Base-by-base conservation (phyloP, 2,113 vertebrate species). In the Caranx ignobilis region DNA sequence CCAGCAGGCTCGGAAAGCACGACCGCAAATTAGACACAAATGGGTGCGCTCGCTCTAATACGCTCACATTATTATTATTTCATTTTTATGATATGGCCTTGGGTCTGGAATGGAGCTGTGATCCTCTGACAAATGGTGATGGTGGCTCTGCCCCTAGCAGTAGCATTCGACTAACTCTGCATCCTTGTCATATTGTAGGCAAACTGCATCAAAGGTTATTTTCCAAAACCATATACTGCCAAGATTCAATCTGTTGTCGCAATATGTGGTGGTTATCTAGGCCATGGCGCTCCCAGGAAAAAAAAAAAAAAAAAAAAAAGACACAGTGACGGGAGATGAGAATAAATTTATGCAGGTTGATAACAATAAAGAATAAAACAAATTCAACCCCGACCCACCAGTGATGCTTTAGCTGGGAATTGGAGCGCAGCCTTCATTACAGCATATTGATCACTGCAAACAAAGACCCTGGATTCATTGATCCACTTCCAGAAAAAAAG, bases 391-490 rank as follows among this genome's bases (percentile, higher is more conserved):
- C 79, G 85, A 84, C 67, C 85, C 6, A 1, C 10, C 81, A 93
- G 89, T 83, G 89, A 92, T 82, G 81, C 89, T 88, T 88, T 91
- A 71, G 84, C 81, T 90, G 89, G 87, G 93, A 95, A 95, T 61
- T 91, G 92, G 80, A 95, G 91, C 92, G 71, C 88, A 71, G 90
- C 95, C 92, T 95, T 96, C 95, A 96, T 97, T 96, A 96, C 92
- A 94, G 78, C 50, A 26, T 94, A 97, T 96, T 82, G 96, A 98
- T 96, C 94, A 90, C 71, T 73, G 89, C 92, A 92, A 95, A 96
- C 94, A 94, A 96, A 94, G 93, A 95, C 94, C 94, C 91, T 90
- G 86, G 90, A 94, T 90, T 90, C 91, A 97, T 96, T 77, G 94
- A 97, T 95, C 79, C 16, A 75, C 74, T 90, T 78, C 76, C 65